Base-by-base conservation (phyloP, 2,797 vertebrate species). In the Telmatherina bonti region DNA sequence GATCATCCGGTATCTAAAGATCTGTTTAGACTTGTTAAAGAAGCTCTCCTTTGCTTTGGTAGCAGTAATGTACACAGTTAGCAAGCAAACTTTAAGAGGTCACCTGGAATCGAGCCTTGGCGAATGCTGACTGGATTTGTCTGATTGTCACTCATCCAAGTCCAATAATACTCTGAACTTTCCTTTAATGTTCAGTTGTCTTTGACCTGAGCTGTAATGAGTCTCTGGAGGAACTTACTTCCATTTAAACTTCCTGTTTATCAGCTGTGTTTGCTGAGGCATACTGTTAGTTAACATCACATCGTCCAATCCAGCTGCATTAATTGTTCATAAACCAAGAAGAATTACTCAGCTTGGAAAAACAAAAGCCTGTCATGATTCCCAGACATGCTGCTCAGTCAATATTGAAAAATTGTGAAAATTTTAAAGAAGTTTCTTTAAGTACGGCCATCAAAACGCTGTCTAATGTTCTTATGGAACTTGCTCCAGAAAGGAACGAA, bases 321-420 rank as follows among this genome's bases (percentile, higher is more conserved):
- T 35, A 20, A 0, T 7, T 20, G 7, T 45, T n/a, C 18, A 45
- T 45, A n/a, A n/a, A 47, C 18, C 18, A 47, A 15, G 16, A 41
- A 54, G 12, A n/a, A 24, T 11, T 29, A 35, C 62, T 54, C 33
- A 7, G 11, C 26, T 29, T 18, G 41, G 20, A 53, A 41, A 54
- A 52, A 65, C 36, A 13, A 36, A 24, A 38, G 62, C 54, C 8
- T 2, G 0, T 49, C 22, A 24, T 49, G 24, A 49, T 9, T 49
- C 9, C 24, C 7, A 49, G 47, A 24, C 22, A 47, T 24, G 47
- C 5, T 20, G 43, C 5, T 47, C 45, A 47, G 45, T 47, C 45
- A 47, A 47, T 47, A 22, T 49, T 49, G 38, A 54, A 41, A 43
- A 54, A 65, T 22, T 65, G n/a, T 4, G 41, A 54, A 10, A 65